Evolutionary conservation across 2,888 invertebrate genomes (phyloP).

Genomic region (Lasius platythorax): DNA sequence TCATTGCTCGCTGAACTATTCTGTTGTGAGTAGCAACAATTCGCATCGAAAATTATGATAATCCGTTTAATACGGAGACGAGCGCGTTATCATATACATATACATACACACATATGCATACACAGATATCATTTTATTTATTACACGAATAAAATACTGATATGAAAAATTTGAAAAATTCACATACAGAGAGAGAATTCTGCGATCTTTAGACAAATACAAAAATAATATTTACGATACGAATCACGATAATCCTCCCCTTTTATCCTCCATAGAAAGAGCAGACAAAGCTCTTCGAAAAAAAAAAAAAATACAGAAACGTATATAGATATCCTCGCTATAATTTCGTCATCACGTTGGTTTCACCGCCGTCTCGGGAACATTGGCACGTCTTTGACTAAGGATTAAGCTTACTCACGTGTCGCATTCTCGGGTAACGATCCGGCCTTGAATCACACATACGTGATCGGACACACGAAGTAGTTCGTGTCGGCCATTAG

Average conservation of each 20-base stretch:
- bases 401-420: conserved; percentile 23
- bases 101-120: not conserved
- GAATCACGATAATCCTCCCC: not conserved
- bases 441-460: conserved; percentile 9
- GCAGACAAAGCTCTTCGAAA: not conserved
- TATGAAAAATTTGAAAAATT: not conserved
- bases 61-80: not conserved
- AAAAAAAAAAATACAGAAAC: not conserved
- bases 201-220: not conserved
- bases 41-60: not conserved
- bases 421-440: not conserved
- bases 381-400: not conserved
- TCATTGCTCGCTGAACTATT: not conserved
- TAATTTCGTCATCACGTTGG: not conserved
- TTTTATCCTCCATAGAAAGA: not conserved
- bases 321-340: not conserved
- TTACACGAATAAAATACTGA: not conserved
- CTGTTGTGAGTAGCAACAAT: not conserved
- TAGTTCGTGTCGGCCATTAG: conserved; percentile 1
- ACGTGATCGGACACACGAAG: conserved; percentile 22
- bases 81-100: not conserved
- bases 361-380: not conserved
- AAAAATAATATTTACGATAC: not conserved
- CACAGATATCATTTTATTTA: not conserved
- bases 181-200: not conserved